Evolutionary conservation across 1,140 invertebrate genomes (phyloP), one percentile per base, ranked within the genome.

Genomic region (Heliconius congener): DNA sequence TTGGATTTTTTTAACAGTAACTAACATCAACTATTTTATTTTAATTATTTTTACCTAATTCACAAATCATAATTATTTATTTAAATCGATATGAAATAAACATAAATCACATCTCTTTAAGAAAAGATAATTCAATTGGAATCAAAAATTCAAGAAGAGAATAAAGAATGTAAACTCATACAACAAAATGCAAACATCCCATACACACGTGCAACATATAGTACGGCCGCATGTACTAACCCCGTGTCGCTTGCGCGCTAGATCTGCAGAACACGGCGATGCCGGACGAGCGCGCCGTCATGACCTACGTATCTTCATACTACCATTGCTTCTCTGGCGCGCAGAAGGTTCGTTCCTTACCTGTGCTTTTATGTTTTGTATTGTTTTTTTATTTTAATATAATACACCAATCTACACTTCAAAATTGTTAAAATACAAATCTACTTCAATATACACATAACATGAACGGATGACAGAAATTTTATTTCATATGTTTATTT

Each of bases 271-370:
- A 98, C 95, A 99, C 98, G 86, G 98, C 98, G 91, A 98, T 99
- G 97, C 99, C 99, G 86, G 99, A 99, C 95, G 99, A 99, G 96
- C 96, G 99, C 91, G 99, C 99, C 83, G 98, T 99, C 90, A 99
- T 99, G 99, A 99, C 99, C 84, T 99, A 99, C 95, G 99, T 99
- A 80, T 99, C 99, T 37, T 99, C 99, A 78, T 99, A 99, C 96
- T 99, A 99, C 96, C 99, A 99, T 96, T 99, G 98, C 95, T 99
- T 99, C 96, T 99, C 98, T 95, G 99, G 99, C 91, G 98, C 99
- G 86, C 98, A 99, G 96, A 99, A 99, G 99, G 99, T 99, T 93
- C 91, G 93, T 94, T 30, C 60, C 70, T 76, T 71, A 42, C 55
- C 16, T 76, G 46, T 60, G 76, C 46, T 72, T 46, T 71, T 30